These are phyloP conservation scores for Leptinotarsa defecta DNA, from an alignment of 1,140 invertebrate genomes.

Conservation along the genomic window DNA sequence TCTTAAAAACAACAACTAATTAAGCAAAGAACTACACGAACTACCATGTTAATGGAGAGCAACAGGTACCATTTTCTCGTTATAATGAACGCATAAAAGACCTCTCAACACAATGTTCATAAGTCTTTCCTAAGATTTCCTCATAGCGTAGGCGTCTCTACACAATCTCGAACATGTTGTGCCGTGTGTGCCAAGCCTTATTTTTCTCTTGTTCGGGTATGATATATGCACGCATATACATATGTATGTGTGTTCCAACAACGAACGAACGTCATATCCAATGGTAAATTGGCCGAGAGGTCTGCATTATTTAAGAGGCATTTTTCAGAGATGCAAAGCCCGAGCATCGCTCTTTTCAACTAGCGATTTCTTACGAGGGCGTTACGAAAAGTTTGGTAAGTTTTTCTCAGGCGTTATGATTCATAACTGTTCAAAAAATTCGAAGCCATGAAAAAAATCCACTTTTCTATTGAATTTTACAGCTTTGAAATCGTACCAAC, in stretches of 20 bases:
- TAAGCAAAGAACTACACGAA: neutral
- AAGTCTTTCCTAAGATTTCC: constrained; percentile 16
- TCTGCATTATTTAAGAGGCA: constrained; percentile 19
- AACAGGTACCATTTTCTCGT: constrained; percentile 12
- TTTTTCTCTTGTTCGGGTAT: constrained; percentile 16
- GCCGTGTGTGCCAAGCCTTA: constrained; percentile 13
- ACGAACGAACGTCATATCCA: constrained; percentile 9
- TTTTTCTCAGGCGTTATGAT: no score
- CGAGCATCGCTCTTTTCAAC: neutral
- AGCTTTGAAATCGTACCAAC: no score
- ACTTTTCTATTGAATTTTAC: no score
- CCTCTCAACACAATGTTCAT: constrained; percentile 13
- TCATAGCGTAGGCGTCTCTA: constrained; percentile 17
- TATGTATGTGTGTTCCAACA: constrained; percentile 24
- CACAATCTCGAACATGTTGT: constrained; percentile 17
- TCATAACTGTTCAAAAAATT: no score
- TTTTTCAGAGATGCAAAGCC: constrained; percentile 20
- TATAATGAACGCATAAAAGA: constrained; percentile 7
- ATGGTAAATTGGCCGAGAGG: constrained; percentile 24
- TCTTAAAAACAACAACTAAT: neutral
- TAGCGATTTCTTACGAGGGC: neutral
- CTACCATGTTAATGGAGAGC: neutral
- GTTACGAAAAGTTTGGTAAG: neutral
- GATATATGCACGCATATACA: constrained; percentile 27
- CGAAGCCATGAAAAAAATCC: no score